Conservation (phyloP, 2,113 vertebrate species). For the Sander vitreus region DNA sequence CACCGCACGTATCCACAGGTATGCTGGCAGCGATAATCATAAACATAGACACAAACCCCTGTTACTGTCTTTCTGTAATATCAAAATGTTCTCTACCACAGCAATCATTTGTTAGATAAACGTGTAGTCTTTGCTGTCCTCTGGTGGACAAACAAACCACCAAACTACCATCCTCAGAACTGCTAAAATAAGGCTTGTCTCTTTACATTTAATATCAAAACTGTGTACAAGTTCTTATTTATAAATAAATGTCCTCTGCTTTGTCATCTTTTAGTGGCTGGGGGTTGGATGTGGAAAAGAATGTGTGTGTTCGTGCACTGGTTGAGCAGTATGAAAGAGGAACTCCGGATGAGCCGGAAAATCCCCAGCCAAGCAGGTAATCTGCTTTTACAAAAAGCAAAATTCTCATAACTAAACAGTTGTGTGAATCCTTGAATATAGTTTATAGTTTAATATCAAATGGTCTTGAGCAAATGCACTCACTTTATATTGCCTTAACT, state of each 20-base stretch:
- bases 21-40: slow-evolving; percentile 13
- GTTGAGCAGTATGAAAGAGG: slow-evolving; percentile 94
- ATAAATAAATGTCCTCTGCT: neutral
- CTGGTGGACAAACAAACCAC: slow-evolving; percentile 50
- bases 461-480: neutral
- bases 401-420: too few relatives aligned
- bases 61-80: neutral
- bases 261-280: slow-evolving; percentile 63
- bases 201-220: neutral
- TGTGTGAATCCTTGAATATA: too few relatives aligned
- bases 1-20: slow-evolving; percentile 88
- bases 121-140: slow-evolving; percentile 48
- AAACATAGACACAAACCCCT: neutral
- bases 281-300: slow-evolving; percentile 86
- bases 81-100: neutral
- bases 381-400: neutral
- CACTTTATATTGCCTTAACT: neutral
- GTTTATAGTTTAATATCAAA: too few relatives aligned
- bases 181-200: neutral
- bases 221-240: neutral
- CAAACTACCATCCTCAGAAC: neutral
- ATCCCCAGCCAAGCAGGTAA: slow-evolving; percentile 85
- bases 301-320: slow-evolving; percentile 91
- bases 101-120: neutral
- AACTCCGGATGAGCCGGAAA: slow-evolving; percentile 75